Evolutionary conservation across 2,113 vertebrate species (phyloP).

Genomic region (Mesocricetus auratus): DNA sequence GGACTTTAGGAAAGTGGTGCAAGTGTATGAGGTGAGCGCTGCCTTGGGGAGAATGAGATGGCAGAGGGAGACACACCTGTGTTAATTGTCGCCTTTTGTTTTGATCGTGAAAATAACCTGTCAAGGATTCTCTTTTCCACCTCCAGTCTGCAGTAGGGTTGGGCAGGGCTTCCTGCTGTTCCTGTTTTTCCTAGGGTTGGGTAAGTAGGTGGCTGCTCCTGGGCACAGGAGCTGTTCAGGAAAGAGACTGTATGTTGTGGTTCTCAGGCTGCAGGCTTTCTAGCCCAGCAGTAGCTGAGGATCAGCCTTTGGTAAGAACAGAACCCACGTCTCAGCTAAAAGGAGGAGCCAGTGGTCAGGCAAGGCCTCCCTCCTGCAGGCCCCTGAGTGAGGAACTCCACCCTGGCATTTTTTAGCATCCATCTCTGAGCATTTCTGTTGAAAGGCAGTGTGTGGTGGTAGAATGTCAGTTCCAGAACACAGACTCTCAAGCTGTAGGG

Average conservation of each 20-base stretch:
- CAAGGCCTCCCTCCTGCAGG: not conserved
- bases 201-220: rapidly evolving
- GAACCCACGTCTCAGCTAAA: not conserved
- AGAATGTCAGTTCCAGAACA: not conserved
- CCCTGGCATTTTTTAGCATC: not conserved
- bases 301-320: not conserved
- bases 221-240: not conserved
- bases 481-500: rapidly evolving
- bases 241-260: not conserved
- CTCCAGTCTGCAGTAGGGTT: not conserved
- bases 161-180: rapidly evolving
- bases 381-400: rapidly evolving
- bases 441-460: rapidly evolving
- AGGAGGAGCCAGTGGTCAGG: rapidly evolving
- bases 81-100: not conserved
- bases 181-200: not conserved
- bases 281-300: not conserved
- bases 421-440: not conserved
- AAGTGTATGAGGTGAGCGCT: not conserved
- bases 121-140: rapidly evolving
- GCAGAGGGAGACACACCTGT: not conserved
- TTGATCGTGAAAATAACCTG: not conserved
- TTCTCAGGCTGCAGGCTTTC: rapidly evolving
- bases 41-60: not conserved
- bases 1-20: not conserved